Evolutionary conservation across 2,797 vertebrate species (phyloP).

Genomic region (Paedocypris micromegethes): DNA sequence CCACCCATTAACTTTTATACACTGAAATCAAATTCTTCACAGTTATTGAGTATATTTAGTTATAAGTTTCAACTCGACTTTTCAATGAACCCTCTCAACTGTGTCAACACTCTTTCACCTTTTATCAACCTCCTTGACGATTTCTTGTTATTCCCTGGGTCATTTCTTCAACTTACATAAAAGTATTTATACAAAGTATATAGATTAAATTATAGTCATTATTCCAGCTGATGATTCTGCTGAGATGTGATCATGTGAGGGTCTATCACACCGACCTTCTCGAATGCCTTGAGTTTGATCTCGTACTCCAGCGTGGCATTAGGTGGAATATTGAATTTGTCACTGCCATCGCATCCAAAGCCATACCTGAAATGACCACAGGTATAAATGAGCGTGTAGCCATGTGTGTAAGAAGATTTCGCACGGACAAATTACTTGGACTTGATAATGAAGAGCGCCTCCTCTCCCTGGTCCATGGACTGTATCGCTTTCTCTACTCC

Average conservation of each 20-base stretch:
- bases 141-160: no score
- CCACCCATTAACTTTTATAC: no score
- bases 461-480: slow-evolving; percentile 90
- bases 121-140: no score
- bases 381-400: neutral
- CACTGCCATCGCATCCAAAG: slow-evolving; percentile 77
- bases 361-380: slow-evolving; percentile 73
- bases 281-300: slow-evolving; percentile 83
- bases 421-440: slow-evolving; percentile 69
- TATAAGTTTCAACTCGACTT: no score
- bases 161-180: no score
- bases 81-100: no score
- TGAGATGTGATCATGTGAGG: neutral
- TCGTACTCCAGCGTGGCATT: slow-evolving; percentile 82
- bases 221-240: neutral
- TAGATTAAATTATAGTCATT: neutral
- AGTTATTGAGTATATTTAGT: no score
- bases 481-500: slow-evolving; percentile 90
- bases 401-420: slow-evolving; percentile 4
- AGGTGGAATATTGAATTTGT: slow-evolving; percentile 80
- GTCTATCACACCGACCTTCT: slow-evolving; percentile 80
- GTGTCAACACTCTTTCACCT: no score
- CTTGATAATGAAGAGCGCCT: slow-evolving; percentile 80
- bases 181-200: no score
- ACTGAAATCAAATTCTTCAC: no score